These are phyloP conservation scores for Drosophila rellima DNA, from an alignment of 2,888 invertebrate species.

Conservation along the genomic window DNA sequence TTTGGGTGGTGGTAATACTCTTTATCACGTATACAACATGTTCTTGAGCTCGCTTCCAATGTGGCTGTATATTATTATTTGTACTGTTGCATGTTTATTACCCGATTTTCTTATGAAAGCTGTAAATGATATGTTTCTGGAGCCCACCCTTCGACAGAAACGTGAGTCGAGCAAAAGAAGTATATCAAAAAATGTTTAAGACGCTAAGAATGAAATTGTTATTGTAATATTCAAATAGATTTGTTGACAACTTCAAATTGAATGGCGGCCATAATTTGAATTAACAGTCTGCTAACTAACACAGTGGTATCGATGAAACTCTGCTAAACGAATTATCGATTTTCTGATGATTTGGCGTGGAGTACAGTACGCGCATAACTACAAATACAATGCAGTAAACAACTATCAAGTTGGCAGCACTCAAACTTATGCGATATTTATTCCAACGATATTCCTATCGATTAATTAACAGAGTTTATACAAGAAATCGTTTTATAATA, in stretches of 20 bases:
- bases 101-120: slow-evolving; percentile 86
- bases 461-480: background rate
- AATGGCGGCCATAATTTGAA: no score
- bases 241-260: background rate
- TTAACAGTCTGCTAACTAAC: background rate
- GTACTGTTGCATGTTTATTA: slow-evolving; percentile 86
- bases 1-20: slow-evolving; percentile 85
- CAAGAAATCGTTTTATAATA: background rate
- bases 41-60: slow-evolving; percentile 87
- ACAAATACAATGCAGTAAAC: background rate
- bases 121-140: slow-evolving; percentile 62
- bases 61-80: slow-evolving; percentile 87
- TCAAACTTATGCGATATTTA: background rate
- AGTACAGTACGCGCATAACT: slow-evolving; percentile 3
- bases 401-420: background rate
- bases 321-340: background rate
- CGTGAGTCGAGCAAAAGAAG: background rate
- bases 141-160: slow-evolving; percentile 16
- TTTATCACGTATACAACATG: slow-evolving; percentile 87
- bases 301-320: background rate
- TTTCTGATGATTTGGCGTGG: no score
- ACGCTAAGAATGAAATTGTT: background rate
- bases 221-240: background rate
- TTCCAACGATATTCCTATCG: background rate
- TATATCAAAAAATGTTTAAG: slow-evolving; percentile 4